Percentiles rank a stretch among this genome's conserved stretches.
phyloP scores from a whole-genome alignment of 2,797 vertebrate genomes.

The Gambusia yucatana region DNA sequence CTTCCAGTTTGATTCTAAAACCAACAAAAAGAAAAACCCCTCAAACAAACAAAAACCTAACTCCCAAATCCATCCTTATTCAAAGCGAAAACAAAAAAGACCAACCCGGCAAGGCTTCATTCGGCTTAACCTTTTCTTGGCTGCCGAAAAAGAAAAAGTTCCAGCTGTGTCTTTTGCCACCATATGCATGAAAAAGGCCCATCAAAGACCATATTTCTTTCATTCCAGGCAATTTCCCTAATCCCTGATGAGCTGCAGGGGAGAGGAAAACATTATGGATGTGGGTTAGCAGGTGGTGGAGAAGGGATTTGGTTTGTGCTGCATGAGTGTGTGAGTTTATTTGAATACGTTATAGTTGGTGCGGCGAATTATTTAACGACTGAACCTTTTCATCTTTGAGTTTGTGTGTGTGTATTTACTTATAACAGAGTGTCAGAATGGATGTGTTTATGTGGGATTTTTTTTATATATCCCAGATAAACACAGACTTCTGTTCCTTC shows the following conservation, averaged over 20 bases:
- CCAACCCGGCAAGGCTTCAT: slow-evolving; percentile 17
- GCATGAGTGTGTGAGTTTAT: slow-evolving; percentile 53
- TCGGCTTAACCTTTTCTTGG: slow-evolving; percentile 64
- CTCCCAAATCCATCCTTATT: slow-evolving; percentile 24
- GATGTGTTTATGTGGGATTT: slow-evolving; percentile 9
- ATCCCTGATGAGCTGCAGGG: slow-evolving; percentile 84
- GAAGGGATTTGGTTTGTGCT: slow-evolving; percentile 59
- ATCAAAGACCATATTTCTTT: slow-evolving; percentile 87
- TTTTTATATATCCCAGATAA: slow-evolving; percentile 73
- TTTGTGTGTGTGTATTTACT: slow-evolving; percentile 24
- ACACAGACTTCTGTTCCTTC: slow-evolving; percentile 74
- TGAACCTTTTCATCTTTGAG: slow-evolving; percentile 33
- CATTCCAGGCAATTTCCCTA: slow-evolving; percentile 86
- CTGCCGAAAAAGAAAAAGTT: slow-evolving; percentile 62
- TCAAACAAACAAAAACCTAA: not conserved
- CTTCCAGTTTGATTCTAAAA: slow-evolving; percentile 10
- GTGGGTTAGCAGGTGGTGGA: slow-evolving; percentile 80
- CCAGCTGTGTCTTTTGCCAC: slow-evolving; percentile 81
- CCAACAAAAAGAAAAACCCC: slow-evolving; percentile 1
- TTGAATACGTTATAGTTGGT: slow-evolving; percentile 62
- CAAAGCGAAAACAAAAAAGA: slow-evolving; percentile 33
- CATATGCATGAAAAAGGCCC: slow-evolving; percentile 81
- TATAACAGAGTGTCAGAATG: slow-evolving; percentile 7
- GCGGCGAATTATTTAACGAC: slow-evolving; percentile 43
- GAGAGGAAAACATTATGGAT: slow-evolving; percentile 78